Percentiles rank a stretch among this genome's conserved stretches.
Conservation (phyloP, 2,113 vertebrate species). For the Camelus dromedarius region DNA sequence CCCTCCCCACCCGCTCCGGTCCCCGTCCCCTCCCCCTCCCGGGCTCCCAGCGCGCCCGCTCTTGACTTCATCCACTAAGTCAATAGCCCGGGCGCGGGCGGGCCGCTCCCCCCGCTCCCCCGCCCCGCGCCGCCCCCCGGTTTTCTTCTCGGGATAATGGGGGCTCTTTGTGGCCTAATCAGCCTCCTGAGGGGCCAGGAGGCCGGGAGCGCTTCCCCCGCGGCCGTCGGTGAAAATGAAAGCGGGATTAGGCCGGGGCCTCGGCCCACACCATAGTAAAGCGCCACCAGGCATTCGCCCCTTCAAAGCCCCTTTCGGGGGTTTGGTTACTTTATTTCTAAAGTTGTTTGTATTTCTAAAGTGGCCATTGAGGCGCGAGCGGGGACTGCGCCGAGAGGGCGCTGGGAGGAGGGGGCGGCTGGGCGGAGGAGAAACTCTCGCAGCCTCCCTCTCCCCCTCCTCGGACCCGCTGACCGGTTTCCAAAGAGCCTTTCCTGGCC, state of each 20-base stretch:
- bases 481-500: neutral
- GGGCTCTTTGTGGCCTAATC: conserved; percentile 97
- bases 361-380: conserved; percentile 80
- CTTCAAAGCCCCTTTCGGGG: conserved; percentile 89
- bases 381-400: neutral
- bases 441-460: neutral
- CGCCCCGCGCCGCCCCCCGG: conserved; percentile 85
- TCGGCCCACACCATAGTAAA: conserved; percentile 95
- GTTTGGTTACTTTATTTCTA: conserved; percentile 91
- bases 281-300: conserved; percentile 91
- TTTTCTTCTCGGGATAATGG: conserved; percentile 92
- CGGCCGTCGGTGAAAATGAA: conserved; percentile 98
- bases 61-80: conserved; percentile 91
- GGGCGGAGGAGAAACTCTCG: neutral
- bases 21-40: neutral
- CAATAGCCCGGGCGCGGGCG: conserved; percentile 89
- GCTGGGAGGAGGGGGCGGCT: neutral
- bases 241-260: conserved; percentile 96
- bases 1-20: neutral
- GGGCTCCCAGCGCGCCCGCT: conserved; percentile 85
- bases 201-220: conserved; percentile 94
- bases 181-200: conserved; percentile 94
- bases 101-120: conserved; percentile 81
- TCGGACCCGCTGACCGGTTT: neutral
- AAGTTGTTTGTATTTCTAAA: conserved; percentile 94